A percentile compares a stretch with the other conserved stretches of the same genome.
Evolutionary conservation across 2,888 invertebrate species (phyloP).

Genomic region (Scaptodrosophila latifasciaeformis): DNA sequence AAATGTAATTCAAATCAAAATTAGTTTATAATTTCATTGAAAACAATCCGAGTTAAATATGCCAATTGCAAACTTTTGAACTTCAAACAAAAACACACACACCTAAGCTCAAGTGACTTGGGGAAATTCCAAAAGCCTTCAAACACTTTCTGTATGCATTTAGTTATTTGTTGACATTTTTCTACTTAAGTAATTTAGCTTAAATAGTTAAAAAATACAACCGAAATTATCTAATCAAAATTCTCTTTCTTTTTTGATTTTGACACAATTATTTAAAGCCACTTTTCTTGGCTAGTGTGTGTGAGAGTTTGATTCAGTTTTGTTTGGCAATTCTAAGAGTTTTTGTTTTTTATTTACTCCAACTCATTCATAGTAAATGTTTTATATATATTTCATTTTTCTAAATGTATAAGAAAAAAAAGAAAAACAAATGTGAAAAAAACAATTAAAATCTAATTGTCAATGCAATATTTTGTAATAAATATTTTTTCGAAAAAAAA

Average conservation of each 20-base stretch:
- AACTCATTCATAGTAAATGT: slow-evolving; percentile 52
- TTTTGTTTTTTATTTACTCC: background rate
- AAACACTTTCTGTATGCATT: no score
- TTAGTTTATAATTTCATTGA: slow-evolving; percentile 37
- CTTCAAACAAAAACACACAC: no score
- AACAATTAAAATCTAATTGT: slow-evolving; percentile 56
- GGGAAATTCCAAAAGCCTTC: no score
- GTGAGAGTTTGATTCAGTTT: slow-evolving; percentile 6
- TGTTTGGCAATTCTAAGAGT: background rate
- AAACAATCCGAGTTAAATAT: background rate
- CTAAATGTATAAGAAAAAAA: slow-evolving; percentile 35
- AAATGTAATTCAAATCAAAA: slow-evolving; percentile 55
- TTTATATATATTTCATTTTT: slow-evolving; percentile 36
- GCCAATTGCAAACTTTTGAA: no score
- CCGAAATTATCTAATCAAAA: no score
- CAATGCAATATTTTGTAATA: slow-evolving; percentile 68
- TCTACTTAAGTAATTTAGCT: slow-evolving; percentile 50
- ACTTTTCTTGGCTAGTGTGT: slow-evolving; percentile 3
- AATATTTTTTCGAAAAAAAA: slow-evolving; percentile 42
- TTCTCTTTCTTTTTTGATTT: background rate
- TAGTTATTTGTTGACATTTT: slow-evolving; percentile 35
- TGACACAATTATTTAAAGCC: background rate
- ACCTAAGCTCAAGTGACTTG: no score
- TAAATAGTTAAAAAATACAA: slow-evolving; percentile 33
- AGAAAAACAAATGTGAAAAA: slow-evolving; percentile 23